phyloP scores from a whole-genome alignment of 2,888 invertebrate genomes.

The Acrobasis consociella region DNA sequence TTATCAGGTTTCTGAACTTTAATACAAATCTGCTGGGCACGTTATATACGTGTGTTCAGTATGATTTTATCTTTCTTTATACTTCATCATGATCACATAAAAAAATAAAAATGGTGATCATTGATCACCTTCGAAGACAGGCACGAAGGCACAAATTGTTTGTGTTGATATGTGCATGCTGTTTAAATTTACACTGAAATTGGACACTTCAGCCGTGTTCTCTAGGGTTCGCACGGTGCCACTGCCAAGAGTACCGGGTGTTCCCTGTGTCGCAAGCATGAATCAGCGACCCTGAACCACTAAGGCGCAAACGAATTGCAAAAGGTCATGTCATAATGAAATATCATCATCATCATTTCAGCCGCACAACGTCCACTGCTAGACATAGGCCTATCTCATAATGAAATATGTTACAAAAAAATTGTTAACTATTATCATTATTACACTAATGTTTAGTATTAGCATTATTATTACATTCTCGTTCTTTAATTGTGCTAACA shows the following conservation, averaged over 20 bases:
- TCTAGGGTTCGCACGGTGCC: constrained; percentile 45
- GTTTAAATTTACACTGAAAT: constrained; percentile 36
- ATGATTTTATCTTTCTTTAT: no score
- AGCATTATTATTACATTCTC: no score
- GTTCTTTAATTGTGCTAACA: no score
- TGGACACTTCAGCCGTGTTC: constrained; percentile 42
- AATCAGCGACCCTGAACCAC: constrained; percentile 69
- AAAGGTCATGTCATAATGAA: constrained; percentile 48
- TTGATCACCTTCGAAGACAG: neutral
- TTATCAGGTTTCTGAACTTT: no score
- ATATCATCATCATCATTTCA: no score
- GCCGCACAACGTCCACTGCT: no score
- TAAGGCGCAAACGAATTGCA: constrained; percentile 56
- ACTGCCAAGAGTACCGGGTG: constrained; percentile 71
- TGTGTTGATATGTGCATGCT: constrained; percentile 12
- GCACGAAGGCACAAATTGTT: neutral
- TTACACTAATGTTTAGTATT: no score
- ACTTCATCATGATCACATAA: no score
- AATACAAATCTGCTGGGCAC: no score
- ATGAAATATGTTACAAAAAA: neutral
- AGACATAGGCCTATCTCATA: no score
- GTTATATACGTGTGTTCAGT: no score
- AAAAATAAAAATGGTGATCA: no score
- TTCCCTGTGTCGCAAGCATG: constrained; percentile 66
- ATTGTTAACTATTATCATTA: neutral